Evolutionary conservation across 2,888 invertebrate genomes (phyloP).

Genomic region (Heteromyza rotundicornis): DNA sequence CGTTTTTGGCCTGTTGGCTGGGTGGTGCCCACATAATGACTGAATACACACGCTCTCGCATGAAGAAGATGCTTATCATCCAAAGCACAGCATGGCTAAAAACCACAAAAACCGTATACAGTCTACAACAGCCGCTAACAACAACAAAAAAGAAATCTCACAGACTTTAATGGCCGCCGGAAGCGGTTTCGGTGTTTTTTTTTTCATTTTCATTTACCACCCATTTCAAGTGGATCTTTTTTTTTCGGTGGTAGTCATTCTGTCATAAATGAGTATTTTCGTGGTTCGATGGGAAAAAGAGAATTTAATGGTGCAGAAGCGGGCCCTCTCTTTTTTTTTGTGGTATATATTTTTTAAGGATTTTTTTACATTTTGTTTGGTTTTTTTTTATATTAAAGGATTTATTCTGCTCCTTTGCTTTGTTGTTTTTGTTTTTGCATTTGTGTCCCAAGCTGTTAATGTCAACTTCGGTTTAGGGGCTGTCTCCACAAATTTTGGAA

Average conservation of each 20-base stretch:
- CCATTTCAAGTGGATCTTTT: background rate
- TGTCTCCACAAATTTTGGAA: no score
- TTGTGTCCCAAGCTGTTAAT: no score
- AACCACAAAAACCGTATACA: slow-evolving; percentile 10
- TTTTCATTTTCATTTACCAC: background rate
- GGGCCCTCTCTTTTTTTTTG: background rate
- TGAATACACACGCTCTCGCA: slow-evolving; percentile 3
- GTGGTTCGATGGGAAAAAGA: background rate
- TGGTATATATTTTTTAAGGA: background rate
- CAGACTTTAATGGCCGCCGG: slow-evolving; percentile 23
- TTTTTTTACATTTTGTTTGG: background rate
- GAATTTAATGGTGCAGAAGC: no score
- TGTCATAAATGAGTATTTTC: background rate
- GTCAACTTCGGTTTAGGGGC: no score
- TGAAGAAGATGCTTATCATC: slow-evolving; percentile 9
- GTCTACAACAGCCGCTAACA: no score
- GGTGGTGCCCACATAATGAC: slow-evolving; percentile 11
- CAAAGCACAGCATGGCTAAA: background rate
- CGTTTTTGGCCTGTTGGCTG: background rate
- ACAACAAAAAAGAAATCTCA: slow-evolving; percentile 9
- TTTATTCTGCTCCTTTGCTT: no score
- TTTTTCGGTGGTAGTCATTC: background rate
- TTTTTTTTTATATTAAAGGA: no score
- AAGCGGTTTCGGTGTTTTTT: slow-evolving; percentile 17
- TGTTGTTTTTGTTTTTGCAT: no score